Conservation (phyloP, 2,113 vertebrate genomes). For the Ibidorhyncha struthersii region DNA sequence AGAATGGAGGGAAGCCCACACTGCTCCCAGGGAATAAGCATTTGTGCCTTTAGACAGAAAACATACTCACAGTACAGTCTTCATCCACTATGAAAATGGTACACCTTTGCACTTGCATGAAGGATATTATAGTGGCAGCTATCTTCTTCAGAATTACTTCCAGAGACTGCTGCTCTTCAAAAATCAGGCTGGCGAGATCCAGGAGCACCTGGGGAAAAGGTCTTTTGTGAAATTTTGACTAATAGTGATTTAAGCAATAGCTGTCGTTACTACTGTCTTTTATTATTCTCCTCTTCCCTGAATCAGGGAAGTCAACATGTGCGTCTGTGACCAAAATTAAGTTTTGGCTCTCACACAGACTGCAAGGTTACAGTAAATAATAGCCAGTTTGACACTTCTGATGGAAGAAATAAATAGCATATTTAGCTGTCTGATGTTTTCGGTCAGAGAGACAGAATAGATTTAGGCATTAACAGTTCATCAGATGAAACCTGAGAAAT, state of each 20-base stretch:
- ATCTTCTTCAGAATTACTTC: constrained; percentile 95
- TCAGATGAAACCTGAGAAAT: neutral
- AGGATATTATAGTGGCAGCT: constrained; percentile 93
- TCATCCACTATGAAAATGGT: constrained; percentile 93
- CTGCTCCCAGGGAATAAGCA: neutral
- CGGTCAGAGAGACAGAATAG: neutral
- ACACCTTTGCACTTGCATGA: constrained; percentile 95
- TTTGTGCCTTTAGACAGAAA: neutral
- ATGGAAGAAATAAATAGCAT: neutral
- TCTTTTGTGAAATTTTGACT: neutral
- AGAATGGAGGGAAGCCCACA: neutral
- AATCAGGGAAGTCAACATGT: neutral
- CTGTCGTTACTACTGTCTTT: neutral
- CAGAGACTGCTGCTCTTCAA: constrained; percentile 95
- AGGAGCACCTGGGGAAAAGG: constrained; percentile 85
- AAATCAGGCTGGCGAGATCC: constrained; percentile 95
- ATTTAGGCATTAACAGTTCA: neutral
- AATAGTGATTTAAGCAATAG: neutral
- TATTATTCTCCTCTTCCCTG: neutral
- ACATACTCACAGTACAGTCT: constrained; percentile 84
- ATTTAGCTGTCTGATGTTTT: neutral
- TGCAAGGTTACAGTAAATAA: neutral
- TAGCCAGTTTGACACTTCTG: neutral
- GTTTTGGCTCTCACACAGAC: neutral
- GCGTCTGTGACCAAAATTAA: neutral